phyloP scores from a whole-genome alignment of 2,113 vertebrate species.

The Caretta caretta region DNA sequence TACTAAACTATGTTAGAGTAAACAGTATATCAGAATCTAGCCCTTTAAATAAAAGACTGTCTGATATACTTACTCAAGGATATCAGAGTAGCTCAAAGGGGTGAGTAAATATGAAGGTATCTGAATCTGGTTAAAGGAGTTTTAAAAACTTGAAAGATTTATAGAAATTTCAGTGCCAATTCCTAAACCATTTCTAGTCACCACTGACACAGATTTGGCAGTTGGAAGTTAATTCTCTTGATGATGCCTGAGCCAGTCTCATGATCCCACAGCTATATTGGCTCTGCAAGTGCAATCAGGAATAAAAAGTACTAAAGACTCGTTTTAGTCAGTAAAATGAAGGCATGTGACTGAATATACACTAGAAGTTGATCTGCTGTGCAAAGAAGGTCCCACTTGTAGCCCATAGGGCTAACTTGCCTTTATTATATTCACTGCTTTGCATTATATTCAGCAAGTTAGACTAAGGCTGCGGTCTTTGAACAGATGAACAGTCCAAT shows the following conservation, averaged over 20 bases:
- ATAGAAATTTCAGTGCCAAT: not conserved
- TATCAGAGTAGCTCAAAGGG: too few species aligned
- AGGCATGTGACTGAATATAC: not conserved
- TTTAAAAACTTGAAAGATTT: not conserved
- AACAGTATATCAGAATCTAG: not conserved
- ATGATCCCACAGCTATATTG: not conserved
- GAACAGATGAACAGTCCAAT: too few species aligned
- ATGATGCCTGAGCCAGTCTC: constrained; percentile 44
- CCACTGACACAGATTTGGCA: not conserved
- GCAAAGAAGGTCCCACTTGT: not conserved
- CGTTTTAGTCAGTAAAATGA: constrained; percentile 20
- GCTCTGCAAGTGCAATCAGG: not conserved
- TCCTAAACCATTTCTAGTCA: not conserved
- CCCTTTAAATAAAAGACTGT: not conserved
- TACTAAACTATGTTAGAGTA: not conserved
- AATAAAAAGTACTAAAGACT: constrained; percentile 17
- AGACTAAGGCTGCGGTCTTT: too few species aligned
- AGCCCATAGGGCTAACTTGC: too few species aligned
- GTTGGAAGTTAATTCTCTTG: constrained; percentile 41
- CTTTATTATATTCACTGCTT: too few species aligned
- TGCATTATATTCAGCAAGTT: too few species aligned
- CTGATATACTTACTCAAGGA: not conserved
- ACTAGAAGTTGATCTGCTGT: not conserved
- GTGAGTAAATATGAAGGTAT: too few species aligned
- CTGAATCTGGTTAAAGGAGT: not conserved